phyloP scores from a whole-genome alignment of 92 coral and sea anemone genomes.

The Nematostella vectensis region DNA sequence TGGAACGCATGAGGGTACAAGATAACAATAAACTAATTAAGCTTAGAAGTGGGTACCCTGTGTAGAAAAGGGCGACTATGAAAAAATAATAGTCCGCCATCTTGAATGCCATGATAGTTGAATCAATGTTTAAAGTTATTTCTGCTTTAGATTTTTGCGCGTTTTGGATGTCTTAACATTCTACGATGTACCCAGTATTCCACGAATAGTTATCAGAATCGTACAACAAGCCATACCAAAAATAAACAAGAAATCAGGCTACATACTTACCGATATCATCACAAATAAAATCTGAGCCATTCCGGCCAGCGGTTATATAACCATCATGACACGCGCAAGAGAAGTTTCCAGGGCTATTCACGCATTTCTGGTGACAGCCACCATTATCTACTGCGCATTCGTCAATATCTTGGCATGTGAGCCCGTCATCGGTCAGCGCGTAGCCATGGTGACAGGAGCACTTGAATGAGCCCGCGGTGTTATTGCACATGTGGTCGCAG shows the following conservation, averaged over 20 bases:
- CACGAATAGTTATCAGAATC: no score
- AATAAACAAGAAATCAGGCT: not conserved
- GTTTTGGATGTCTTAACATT: no score
- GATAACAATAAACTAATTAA: no score
- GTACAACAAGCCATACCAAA: no score
- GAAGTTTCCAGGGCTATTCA: constrained; percentile 60
- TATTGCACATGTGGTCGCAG: constrained; percentile 81
- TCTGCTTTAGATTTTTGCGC: no score
- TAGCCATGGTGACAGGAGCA: constrained; percentile 86
- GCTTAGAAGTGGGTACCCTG: no score
- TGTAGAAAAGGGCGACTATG: no score
- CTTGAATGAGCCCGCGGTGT: constrained; percentile 80
- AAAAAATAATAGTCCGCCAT: no score
- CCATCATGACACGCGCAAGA: constrained; percentile 82
- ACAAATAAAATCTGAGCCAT: constrained; percentile 75
- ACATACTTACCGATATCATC: constrained; percentile 70
- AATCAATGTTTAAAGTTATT: no score
- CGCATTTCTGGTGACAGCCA: constrained; percentile 71
- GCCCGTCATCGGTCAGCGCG: constrained; percentile 43
- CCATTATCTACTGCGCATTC: constrained; percentile 79
- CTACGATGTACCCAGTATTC: no score
- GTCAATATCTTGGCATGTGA: constrained; percentile 68
- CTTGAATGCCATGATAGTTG: no score
- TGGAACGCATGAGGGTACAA: no score
- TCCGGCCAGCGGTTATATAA: constrained; percentile 49